Percentiles rank a stretch among this genome's conserved stretches.
Evolutionary conservation across 2,113 vertebrate species (phyloP).

Genomic region (Podocnemis expansa): DNA sequence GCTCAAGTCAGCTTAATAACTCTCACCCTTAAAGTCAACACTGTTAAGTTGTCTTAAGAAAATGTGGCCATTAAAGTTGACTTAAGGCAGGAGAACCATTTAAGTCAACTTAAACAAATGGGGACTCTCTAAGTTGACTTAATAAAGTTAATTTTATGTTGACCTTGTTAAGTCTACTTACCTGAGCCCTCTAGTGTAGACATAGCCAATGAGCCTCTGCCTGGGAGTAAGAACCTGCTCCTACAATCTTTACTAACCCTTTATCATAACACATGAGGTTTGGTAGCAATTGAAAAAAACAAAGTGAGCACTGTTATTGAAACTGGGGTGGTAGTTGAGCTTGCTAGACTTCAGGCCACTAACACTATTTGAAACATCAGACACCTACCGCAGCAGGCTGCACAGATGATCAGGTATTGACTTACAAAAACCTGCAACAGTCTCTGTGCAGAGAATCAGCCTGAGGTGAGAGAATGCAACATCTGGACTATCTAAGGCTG

Average conservation of each 20-base stretch:
- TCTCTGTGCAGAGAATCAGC: neutral
- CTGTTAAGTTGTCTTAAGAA: too few relatives aligned
- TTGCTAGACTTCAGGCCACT: neutral
- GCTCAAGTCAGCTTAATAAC: too few relatives aligned
- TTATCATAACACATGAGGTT: neutral
- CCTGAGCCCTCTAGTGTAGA: too few relatives aligned
- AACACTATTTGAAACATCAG: neutral
- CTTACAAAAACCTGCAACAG: neutral
- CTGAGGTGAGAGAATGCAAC: neutral
- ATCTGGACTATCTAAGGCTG: neutral
- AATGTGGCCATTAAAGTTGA: too few relatives aligned
- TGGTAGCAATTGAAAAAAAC: neutral
- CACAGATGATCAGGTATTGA: neutral
- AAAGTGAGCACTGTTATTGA: neutral
- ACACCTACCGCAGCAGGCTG: neutral
- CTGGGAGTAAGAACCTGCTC: neutral
- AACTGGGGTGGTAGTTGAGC: neutral
- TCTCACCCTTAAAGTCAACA: too few relatives aligned
- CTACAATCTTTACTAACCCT: neutral
- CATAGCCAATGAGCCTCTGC: neutral
- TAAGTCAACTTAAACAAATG: too few relatives aligned
- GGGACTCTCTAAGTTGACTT: too few relatives aligned
- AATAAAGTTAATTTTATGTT: too few relatives aligned
- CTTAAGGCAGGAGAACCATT: too few relatives aligned
- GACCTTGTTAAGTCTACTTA: too few relatives aligned